Percentiles rank a stretch among this genome's conserved stretches.
Evolutionary conservation across 2,888 invertebrate species (phyloP).

Genomic region (Drosophila multiciliata): DNA sequence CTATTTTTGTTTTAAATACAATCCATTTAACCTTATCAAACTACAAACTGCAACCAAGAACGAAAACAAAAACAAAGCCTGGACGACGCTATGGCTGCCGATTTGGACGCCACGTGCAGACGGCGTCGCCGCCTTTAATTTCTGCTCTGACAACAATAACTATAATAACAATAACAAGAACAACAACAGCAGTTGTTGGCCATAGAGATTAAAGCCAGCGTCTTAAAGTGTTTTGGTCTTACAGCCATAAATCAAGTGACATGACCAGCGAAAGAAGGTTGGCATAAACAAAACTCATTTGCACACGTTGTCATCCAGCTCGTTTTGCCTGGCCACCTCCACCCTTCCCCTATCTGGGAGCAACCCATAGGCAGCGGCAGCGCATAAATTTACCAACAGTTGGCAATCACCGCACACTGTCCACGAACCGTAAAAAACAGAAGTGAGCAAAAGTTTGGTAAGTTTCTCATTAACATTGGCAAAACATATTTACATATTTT

Average conservation of each 20-base stretch:
- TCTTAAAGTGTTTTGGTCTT: slow-evolving; percentile 68
- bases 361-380: slow-evolving; percentile 25
- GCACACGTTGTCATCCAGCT: slow-evolving; percentile 61
- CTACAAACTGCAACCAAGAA: neutral
- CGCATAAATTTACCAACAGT: slow-evolving; percentile 68
- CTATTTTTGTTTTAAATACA: slow-evolving; percentile 14
- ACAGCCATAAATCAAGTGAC: slow-evolving; percentile 68
- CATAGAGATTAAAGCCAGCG: slow-evolving; percentile 56
- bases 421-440: slow-evolving; percentile 4
- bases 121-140: slow-evolving; percentile 68
- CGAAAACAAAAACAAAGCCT: slow-evolving; percentile 52
- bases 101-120: slow-evolving; percentile 70
- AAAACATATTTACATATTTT: slow-evolving; percentile 10
- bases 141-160: slow-evolving; percentile 29
- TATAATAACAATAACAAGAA: slow-evolving; percentile 9
- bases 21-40: slow-evolving; percentile 1
- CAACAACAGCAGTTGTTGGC: slow-evolving; percentile 36
- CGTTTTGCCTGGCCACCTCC: slow-evolving; percentile 23
- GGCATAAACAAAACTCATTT: slow-evolving; percentile 67
- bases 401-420: slow-evolving; percentile 49
- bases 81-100: slow-evolving; percentile 51
- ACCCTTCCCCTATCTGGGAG: neutral
- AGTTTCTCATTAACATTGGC: slow-evolving; percentile 21
- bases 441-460: slow-evolving; percentile 21
- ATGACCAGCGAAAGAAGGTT: slow-evolving; percentile 48